Percentiles rank a stretch among this genome's conserved stretches.
Evolutionary conservation across 2,113 vertebrate species (phyloP).

Genomic region (Pteruthius melanotis): DNA sequence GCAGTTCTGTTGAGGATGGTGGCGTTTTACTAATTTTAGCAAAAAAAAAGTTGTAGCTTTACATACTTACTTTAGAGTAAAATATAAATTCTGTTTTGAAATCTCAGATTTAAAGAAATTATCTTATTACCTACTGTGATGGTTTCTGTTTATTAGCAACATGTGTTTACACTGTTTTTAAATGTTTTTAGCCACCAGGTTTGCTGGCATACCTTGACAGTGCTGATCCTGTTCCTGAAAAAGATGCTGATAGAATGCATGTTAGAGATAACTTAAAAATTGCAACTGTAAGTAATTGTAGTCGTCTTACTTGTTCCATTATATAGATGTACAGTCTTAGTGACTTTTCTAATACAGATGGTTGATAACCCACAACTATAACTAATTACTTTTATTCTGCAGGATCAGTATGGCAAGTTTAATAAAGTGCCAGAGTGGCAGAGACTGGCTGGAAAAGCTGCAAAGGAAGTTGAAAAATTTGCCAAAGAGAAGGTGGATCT

Average conservation of each 20-base stretch:
- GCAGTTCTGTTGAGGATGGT: background rate
- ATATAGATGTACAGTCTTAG: background rate
- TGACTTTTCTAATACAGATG: background rate
- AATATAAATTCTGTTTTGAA: background rate
- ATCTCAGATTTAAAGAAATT: background rate
- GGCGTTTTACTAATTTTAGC: background rate
- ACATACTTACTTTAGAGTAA: background rate
- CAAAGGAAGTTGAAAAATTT: conserved; percentile 98
- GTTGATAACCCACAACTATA: background rate
- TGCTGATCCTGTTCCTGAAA: conserved; percentile 90
- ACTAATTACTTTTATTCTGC: background rate
- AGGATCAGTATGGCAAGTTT: conserved; percentile 94
- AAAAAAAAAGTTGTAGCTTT: background rate
- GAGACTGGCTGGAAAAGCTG: conserved; percentile 94
- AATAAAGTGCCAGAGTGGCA: conserved; percentile 98
- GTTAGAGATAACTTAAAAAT: conserved; percentile 97
- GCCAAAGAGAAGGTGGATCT: conserved; percentile 97
- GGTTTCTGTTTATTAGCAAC: background rate
- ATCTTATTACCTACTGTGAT: background rate
- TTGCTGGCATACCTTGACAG: conserved; percentile 93
- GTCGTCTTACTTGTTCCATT: background rate
- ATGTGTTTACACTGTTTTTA: background rate
- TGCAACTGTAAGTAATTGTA: conserved; percentile 82
- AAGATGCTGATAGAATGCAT: conserved; percentile 94
- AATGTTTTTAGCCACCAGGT: conserved; percentile 84